These are phyloP conservation scores for Mohoua ochrocephala DNA, from an alignment of 2,113 vertebrate genomes.

Conservation along the genomic window DNA sequence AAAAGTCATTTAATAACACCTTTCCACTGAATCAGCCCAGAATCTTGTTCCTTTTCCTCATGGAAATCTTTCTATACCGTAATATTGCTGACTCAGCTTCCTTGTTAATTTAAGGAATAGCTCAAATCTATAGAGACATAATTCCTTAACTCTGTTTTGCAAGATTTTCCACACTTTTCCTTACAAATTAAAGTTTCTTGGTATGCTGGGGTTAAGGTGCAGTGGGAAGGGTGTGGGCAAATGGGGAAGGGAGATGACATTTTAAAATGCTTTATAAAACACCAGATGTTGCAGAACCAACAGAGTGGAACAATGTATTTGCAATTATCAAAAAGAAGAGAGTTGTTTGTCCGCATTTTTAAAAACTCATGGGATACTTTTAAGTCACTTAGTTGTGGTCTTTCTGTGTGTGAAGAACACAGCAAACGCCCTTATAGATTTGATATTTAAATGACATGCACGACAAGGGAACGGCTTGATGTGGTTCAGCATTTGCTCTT, in stretches of 20 bases:
- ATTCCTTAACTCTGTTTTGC: not conserved
- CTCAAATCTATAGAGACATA: not conserved
- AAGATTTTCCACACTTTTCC: not conserved
- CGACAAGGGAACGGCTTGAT: slow-evolving; percentile 60
- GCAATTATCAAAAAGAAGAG: slow-evolving; percentile 63
- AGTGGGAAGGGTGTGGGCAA: slow-evolving; percentile 7
- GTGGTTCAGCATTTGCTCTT: slow-evolving; percentile 67
- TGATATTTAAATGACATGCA: slow-evolving; percentile 67
- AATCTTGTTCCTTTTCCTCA: not conserved
- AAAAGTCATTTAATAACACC: not conserved
- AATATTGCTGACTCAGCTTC: not conserved
- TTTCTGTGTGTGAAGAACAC: slow-evolving; percentile 61
- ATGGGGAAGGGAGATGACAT: slow-evolving; percentile 27
- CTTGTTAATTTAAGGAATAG: not conserved
- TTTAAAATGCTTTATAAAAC: slow-evolving; percentile 60
- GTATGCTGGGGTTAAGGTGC: slow-evolving; percentile 36
- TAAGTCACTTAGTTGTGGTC: slow-evolving; percentile 64
- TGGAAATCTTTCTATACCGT: not conserved
- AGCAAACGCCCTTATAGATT: slow-evolving; percentile 55
- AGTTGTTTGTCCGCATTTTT: slow-evolving; percentile 65
- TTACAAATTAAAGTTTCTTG: slow-evolving; percentile 7
- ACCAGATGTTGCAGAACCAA: slow-evolving; percentile 62
- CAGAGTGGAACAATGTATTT: slow-evolving; percentile 54
- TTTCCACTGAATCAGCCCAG: slow-evolving; percentile 8
- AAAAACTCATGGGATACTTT: slow-evolving; percentile 64